Conservation (phyloP, 2,797 vertebrate genomes). For the Oophaga sylvatica region DNA sequence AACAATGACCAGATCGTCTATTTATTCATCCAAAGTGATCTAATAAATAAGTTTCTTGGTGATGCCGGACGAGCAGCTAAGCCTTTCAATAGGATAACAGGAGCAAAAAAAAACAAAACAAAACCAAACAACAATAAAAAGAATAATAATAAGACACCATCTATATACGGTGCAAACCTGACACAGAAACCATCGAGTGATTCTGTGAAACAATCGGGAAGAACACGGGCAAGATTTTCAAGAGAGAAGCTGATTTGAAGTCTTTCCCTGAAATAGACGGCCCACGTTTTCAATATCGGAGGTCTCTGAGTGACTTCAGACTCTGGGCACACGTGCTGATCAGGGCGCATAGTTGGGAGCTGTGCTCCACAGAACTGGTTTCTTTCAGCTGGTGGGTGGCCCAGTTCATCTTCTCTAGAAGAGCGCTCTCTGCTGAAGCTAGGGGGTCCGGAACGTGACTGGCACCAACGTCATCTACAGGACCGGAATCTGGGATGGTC, state of each 20-base stretch:
- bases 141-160: neutral
- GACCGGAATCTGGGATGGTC: neutral
- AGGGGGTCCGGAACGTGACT: neutral
- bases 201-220: neutral
- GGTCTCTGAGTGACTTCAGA: conserved; percentile 78
- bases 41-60: neutral
- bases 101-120: neutral
- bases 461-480: neutral
- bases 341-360: conserved; percentile 86
- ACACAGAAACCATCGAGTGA: neutral
- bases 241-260: neutral
- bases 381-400: conserved; percentile 83
- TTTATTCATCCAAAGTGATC: neutral
- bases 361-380: conserved; percentile 81
- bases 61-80: neutral
- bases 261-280: neutral
- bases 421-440: conserved; percentile 76
- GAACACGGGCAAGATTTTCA: neutral
- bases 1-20: neutral
- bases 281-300: conserved; percentile 68
- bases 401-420: conserved; percentile 88
- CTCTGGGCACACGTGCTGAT: conserved; percentile 86
- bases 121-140: neutral
- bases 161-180: neutral
- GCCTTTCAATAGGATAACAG: neutral